Conservation (phyloP, 92 coral and sea anemone genomes). For the Epizoanthus fatuus region DNA sequence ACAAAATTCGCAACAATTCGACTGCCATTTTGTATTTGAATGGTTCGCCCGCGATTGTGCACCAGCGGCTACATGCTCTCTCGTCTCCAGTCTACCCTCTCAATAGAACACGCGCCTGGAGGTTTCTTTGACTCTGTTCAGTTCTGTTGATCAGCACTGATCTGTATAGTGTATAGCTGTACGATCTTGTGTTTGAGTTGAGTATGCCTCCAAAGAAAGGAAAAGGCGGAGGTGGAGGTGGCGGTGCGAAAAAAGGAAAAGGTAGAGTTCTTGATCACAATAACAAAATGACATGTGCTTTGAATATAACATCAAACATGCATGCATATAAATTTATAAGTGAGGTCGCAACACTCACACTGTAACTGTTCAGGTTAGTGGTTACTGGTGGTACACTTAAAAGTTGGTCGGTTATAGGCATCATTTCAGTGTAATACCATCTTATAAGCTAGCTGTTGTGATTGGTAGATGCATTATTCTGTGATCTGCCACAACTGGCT, state of each 20-base stretch:
- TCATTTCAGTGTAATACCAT: too few relatives aligned
- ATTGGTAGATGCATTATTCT: too few relatives aligned
- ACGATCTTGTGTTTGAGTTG: neutral
- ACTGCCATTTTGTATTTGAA: slow-evolving; percentile 52
- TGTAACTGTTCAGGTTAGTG: too few relatives aligned
- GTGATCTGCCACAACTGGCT: too few relatives aligned
- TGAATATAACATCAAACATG: too few relatives aligned
- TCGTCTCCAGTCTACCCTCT: slow-evolving; percentile 10
- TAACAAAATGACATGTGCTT: too few relatives aligned
- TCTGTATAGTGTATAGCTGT: too few relatives aligned
- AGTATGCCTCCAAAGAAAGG: slow-evolving; percentile 95
- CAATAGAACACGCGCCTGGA: neutral
- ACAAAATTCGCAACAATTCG: slow-evolving; percentile 20
- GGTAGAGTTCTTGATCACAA: slow-evolving; percentile 14
- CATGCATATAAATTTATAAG: too few relatives aligned
- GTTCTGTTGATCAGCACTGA: neutral
- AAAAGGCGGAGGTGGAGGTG: slow-evolving; percentile 81
- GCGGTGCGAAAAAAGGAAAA: slow-evolving; percentile 76
- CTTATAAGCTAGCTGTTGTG: too few relatives aligned
- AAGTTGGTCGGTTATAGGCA: too few relatives aligned
- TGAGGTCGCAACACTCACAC: too few relatives aligned
- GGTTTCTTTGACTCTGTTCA: neutral
- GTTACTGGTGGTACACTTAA: too few relatives aligned
- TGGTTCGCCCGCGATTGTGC: slow-evolving; percentile 15
- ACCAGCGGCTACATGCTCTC: neutral